Conservation (phyloP, 2,888 invertebrate genomes). For the Andrena fulva region DNA sequence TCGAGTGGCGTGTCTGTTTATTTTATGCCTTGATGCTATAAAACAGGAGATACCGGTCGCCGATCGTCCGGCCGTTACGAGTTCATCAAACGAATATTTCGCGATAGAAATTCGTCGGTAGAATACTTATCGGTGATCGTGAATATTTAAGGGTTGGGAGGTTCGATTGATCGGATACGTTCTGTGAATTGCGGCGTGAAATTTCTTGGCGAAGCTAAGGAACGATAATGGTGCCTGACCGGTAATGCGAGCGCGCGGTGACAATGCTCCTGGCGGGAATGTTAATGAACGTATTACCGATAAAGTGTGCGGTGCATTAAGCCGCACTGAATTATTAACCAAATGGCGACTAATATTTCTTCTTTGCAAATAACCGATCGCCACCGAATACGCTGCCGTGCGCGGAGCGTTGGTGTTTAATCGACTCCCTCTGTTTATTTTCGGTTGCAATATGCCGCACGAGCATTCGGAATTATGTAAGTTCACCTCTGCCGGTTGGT, state of each 20-base stretch:
- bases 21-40: not conserved
- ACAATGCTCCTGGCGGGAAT: slow-evolving; percentile 50
- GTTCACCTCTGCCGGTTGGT: not conserved
- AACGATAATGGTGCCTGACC: not conserved
- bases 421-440: slow-evolving; percentile 57
- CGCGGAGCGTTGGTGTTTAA: slow-evolving; percentile 39
- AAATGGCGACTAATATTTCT: slow-evolving; percentile 68
- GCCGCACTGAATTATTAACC: slow-evolving; percentile 62
- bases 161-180: not conserved
- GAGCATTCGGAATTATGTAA: slow-evolving; percentile 41
- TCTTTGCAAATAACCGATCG: slow-evolving; percentile 66
- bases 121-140: not conserved
- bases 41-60: not conserved
- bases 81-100: not conserved
- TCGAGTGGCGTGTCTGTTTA: not conserved
- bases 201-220: not conserved
- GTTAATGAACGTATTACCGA: slow-evolving; percentile 67
- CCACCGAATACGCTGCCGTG: slow-evolving; percentile 38
- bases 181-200: not conserved
- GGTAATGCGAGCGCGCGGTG: slow-evolving; percentile 2
- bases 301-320: slow-evolving; percentile 64
- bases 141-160: not conserved
- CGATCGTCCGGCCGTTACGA: not conserved
- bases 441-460: slow-evolving; percentile 20
- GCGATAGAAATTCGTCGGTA: not conserved